Conservation (phyloP, 37 sponge, comb jelly and placozoan species). For the Beroe forskalii region DNA sequence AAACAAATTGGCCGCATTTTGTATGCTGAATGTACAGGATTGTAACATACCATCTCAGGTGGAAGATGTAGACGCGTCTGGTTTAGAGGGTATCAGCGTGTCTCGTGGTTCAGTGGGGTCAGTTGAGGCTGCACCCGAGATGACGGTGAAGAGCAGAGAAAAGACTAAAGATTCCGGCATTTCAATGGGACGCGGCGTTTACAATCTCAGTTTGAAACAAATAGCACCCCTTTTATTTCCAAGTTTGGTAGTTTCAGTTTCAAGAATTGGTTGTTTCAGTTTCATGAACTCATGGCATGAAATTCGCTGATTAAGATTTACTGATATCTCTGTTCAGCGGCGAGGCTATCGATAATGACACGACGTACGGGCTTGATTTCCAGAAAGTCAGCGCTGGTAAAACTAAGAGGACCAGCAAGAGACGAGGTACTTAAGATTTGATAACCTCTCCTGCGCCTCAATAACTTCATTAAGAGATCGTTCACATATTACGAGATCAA, state of each 20-base stretch:
- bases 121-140: neutral
- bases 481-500: too few species aligned
- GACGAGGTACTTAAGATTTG: neutral
- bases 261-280: too few species aligned
- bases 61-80: constrained; percentile 10
- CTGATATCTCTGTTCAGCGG: too few species aligned
- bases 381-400: neutral
- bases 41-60: neutral
- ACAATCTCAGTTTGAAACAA: too few species aligned
- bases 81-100: constrained; percentile 36
- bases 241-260: too few species aligned
- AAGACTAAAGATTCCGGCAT: neutral
- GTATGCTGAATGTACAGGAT: too few species aligned
- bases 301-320: too few species aligned
- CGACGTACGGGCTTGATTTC: neutral
- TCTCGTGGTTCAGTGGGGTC: constrained; percentile 2
- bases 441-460: too few species aligned
- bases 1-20: too few species aligned
- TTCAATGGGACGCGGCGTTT: neutral
- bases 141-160: neutral
- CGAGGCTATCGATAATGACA: neutral
- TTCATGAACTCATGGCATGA: too few species aligned
- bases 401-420: neutral
- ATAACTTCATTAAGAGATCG: too few species aligned
- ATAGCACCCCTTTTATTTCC: too few species aligned